These are phyloP conservation scores for Meriones unguiculatus DNA, from an alignment of 2,113 vertebrate species.

Conservation along the genomic window DNA sequence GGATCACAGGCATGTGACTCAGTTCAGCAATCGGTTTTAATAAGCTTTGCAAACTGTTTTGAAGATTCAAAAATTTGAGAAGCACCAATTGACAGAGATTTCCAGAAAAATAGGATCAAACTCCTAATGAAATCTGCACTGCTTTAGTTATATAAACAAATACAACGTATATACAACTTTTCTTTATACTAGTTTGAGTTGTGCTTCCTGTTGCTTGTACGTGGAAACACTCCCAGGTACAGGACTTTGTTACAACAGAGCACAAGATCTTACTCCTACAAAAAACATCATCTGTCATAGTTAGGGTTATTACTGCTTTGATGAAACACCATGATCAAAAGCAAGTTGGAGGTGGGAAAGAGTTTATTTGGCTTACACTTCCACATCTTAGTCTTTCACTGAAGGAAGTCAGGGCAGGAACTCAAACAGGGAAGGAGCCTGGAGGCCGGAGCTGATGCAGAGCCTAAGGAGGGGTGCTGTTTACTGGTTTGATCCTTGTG, in stretches of 20 bases:
- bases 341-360: neutral
- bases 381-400: neutral
- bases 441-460: neutral
- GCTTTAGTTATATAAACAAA: neutral
- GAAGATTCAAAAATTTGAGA: neutral
- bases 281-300: neutral
- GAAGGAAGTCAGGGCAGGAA: neutral
- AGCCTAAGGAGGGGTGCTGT: neutral
- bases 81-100: neutral
- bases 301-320: neutral
- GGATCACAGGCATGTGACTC: too few relatives aligned
- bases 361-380: neutral
- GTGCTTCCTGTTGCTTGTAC: conserved; percentile 1
- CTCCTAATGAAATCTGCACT: neutral
- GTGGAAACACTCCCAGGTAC: neutral
- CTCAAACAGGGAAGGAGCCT: neutral
- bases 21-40: neutral
- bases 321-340: neutral
- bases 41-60: neutral
- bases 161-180: neutral
- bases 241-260: neutral
- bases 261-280: neutral
- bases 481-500: neutral
- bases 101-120: neutral
- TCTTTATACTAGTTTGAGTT: neutral